Conservation (phyloP, 64 coral and sea anemone species). For the Porites australiensis region DNA sequence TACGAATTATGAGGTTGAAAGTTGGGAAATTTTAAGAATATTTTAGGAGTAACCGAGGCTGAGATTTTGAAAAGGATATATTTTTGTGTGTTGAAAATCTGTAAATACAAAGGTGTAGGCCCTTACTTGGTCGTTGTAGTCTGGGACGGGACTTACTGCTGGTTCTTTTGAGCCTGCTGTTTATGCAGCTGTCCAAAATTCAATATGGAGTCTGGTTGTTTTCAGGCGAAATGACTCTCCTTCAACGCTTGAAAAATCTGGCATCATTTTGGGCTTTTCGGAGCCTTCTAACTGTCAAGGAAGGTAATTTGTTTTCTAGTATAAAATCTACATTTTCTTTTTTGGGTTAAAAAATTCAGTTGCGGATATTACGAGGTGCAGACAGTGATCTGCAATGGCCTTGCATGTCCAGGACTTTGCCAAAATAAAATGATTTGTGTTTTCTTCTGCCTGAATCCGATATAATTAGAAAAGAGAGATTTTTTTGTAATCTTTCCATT, state of each 20-base stretch:
- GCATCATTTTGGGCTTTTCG: neutral
- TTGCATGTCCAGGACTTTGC: no score
- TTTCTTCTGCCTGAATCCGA: no score
- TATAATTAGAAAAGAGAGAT: no score
- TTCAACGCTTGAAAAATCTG: neutral
- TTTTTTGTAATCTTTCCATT: no score
- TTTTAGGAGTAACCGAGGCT: no score
- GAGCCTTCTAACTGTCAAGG: neutral
- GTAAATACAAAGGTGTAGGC: no score
- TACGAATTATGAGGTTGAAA: no score
- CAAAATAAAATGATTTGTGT: no score
- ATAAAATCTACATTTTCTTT: neutral
- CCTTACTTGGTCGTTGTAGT: neutral
- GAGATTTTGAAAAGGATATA: no score
- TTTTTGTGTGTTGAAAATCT: no score
- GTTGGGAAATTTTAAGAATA: no score
- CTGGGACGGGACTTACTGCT: neutral
- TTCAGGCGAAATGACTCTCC: neutral
- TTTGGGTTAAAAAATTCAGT: neutral
- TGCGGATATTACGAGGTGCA: neutral
- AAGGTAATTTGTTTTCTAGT: neutral
- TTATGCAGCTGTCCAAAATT: constrained; percentile 7
- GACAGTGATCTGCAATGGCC: no score
- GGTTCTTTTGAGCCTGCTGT: neutral
- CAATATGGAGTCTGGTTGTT: neutral